Base-by-base conservation (phyloP, 1,140 invertebrate species). In the Drosophila repleta region DNA sequence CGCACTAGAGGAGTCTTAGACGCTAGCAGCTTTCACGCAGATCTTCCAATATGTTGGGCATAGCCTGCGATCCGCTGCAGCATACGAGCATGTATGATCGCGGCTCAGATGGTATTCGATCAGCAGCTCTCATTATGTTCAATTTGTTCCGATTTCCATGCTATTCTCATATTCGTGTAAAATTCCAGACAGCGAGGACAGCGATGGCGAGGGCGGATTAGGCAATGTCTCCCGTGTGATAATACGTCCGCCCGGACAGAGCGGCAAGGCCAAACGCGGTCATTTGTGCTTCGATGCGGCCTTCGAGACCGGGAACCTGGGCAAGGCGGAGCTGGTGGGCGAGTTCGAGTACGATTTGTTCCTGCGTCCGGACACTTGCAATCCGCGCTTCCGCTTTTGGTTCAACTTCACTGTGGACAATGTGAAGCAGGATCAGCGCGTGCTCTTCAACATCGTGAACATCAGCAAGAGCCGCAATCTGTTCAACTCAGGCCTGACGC, bases 361-460 rank as follows among this genome's bases (percentile, higher is more conserved):
- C 92, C 96, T 99, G 39, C 93, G 98, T 49, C 98, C 98, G 0
- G 98, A 99, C 92, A 99, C 98, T 0, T 99, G 98, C 91, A 97
- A 98, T 92, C 98, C 98, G 0, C 94, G 97, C 29, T 95, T 97
- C 58, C 93, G 98, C 41, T 95, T 99, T 63, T 99, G 98, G 98
- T 99, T 99, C 92, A 98, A 99, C 92, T 99, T 99, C 89, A 98
- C 97, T 0, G 98, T 99, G 10, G 98, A 99, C 91, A 99, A 99
- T 93, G 97, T 98, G 0, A 96, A 96, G 71, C 93, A 95, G 26
- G 97, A 99, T 91, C 98, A 98, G 95, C 94, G 97, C 73, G 97
- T 99, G 1, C 96, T 99, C 70, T 99, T 99, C 92, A 99, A 99
- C 89, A 96, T 99, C 55, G 97, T 99, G 1, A 99, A 99, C 93